Evolutionary conservation across 2,113 vertebrate genomes (phyloP), one percentile per base, ranked within the genome.

Genomic region (Cinclus mexicanus): DNA sequence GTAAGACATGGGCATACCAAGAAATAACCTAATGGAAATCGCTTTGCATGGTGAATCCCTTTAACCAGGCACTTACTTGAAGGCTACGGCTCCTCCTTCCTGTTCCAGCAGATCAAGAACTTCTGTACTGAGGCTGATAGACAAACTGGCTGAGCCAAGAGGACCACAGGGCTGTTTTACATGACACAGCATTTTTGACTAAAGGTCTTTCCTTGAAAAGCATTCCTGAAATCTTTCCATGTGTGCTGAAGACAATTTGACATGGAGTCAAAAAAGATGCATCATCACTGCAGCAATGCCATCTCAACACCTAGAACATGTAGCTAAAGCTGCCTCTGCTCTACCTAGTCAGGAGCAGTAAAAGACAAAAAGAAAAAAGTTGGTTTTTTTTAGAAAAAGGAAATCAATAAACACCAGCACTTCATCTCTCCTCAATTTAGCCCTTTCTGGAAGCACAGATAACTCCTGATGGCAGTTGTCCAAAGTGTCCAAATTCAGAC

Each of bases 371-470:
- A 61, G 1, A 16, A 55, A 41, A 69, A 91, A 53, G 31, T 13
- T 29, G 28, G 11, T 6, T 6, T 67, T 33, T 60, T 78, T 46
- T 56, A 39, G 21, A 35, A 49, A 56, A 52, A 29, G 55, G 23
- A 79, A 95, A 96, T 94, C 93, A 92, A 95, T 96, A 92, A 95
- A 90, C 85, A 95, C 64, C 57, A 96, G 74, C 69, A 76, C 80
- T 97, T 96, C 93, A 92, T 92, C 83, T 95, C 84, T 96, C 90
- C 87, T 97, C 88, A 87, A 95, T 95, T 97, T 94, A 97, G 82
- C 52, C 79, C 93, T 64, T 96, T 95, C 59, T 93, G 91, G 78
- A 72, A 97, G 93, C 78, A 94, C 57, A 94, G 91, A 68, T 92
- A 94, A 97, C 91, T 96, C 87, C 76, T 94, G 71, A 92, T 72